Evolutionary conservation across 2,797 vertebrate species (phyloP), one percentile per base, ranked within the genome.

Genomic region (Hyperoplus immaculatus): DNA sequence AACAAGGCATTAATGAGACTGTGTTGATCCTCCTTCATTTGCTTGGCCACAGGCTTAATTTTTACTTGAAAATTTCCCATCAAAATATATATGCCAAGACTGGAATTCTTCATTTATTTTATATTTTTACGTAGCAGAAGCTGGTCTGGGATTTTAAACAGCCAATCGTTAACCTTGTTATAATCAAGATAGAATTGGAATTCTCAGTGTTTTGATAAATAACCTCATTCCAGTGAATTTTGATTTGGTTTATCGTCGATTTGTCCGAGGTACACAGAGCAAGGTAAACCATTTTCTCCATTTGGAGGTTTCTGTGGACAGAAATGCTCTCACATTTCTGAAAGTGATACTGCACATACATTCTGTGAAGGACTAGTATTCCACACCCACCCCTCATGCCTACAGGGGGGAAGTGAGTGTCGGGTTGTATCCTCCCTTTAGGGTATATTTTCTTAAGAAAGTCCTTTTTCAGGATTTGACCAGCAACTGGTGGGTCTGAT

Each of bases 71-170:
- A 2, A 50, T 63, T 5, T 59, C 60, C 15, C 6, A 21, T 70
- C 9, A 67, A 54, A 69, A 59, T 36, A 63, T 74, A 59, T 36
- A 63, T 74, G 78, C 59, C 51, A 87, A 75, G 55, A 80, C 75
- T 88, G 78, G 75, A 89, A 75, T 69, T 61, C 5, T 67, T 41
- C 0, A 16, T 61, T 51, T 38, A 1, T 53, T 18, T 29, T 14
- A 49, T 41, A 43, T 57, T 71, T 46, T 41, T 53, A 50, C 47
- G 16, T 77, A 83, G 83, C 84, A 82, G 84, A 87, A 87, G 72
- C 78, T 77, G 57, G 62, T 82, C 55, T 72, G 70, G 49, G 66
- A 83, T 84, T 80, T 64, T 39, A 83, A 74, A 54, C 15, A 29
- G 29, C 61, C 3, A 1, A 21, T 58, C 43, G 53, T 72, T 80